These are phyloP conservation scores for Bombus balteatus DNA, from an alignment of 1,140 invertebrate species.

Conservation along the genomic window DNA sequence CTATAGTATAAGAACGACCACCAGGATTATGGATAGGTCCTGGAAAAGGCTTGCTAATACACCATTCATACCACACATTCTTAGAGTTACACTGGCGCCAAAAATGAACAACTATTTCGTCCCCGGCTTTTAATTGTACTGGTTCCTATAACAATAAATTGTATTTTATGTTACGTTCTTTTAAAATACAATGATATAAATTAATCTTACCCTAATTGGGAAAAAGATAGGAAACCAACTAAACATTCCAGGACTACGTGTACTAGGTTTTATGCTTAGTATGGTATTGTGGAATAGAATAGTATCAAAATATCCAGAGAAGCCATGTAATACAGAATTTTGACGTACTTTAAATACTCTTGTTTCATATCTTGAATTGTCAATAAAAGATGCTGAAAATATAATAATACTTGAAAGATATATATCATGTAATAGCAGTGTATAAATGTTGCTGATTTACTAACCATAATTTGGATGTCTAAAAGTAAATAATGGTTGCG, in stretches of 20 bases:
- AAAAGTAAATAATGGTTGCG: constrained; percentile 94
- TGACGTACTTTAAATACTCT: constrained; percentile 88
- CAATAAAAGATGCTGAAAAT: constrained; percentile 82
- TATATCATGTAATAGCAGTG: neutral
- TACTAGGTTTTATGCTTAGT: constrained; percentile 94
- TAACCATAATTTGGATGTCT: constrained; percentile 91
- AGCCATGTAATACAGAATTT: constrained; percentile 94
- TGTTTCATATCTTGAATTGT: constrained; percentile 90
- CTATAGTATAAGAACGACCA: constrained; percentile 90
- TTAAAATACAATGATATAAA: neutral
- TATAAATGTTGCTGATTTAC: constrained; percentile 6
- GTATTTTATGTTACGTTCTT: neutral
- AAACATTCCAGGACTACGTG: constrained; percentile 95
- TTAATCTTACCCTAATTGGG: constrained; percentile 88
- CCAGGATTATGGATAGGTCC: constrained; percentile 90
- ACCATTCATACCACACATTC: constrained; percentile 99
- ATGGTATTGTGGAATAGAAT: constrained; percentile 92
- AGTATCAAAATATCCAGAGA: constrained; percentile 97
- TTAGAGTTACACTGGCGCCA: constrained; percentile 91
- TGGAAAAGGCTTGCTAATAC: constrained; percentile 87
- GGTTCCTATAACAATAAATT: constrained; percentile 86
- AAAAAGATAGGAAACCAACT: constrained; percentile 99
- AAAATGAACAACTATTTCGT: constrained; percentile 91
- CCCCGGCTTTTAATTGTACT: constrained; percentile 87
- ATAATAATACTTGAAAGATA: constrained; percentile 29